A percentile compares a stretch with the other conserved stretches of the same genome.
phyloP scores from a whole-genome alignment of 1,140 invertebrate genomes.

The Vanessa atalanta region DNA sequence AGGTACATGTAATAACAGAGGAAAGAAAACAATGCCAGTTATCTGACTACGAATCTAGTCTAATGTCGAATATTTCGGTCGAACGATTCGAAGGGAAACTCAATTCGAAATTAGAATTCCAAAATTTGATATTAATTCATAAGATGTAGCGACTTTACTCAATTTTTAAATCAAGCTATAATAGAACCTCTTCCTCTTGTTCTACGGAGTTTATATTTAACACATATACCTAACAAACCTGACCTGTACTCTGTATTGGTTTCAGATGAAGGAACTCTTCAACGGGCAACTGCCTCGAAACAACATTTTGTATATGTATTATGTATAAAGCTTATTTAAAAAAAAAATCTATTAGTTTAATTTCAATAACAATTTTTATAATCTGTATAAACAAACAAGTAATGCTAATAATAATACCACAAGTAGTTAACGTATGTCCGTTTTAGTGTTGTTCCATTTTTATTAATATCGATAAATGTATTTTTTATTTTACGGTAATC shows the following conservation, averaged over 20 bases:
- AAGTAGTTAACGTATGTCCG: background rate
- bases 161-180: background rate
- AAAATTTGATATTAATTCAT: constrained; percentile 39
- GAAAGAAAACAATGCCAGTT: constrained; percentile 65
- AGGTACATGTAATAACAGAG: constrained; percentile 42
- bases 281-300: too few relatives aligned
- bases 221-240: too few relatives aligned
- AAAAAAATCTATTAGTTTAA: too few relatives aligned
- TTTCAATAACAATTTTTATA: background rate
- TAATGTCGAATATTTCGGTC: constrained; percentile 67
- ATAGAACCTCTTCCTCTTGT: too few relatives aligned
- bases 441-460: background rate
- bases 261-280: too few relatives aligned
- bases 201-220: too few relatives aligned
- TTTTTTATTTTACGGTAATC: background rate
- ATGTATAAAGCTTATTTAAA: too few relatives aligned
- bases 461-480: background rate
- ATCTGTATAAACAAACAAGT: background rate
- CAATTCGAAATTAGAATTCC: constrained; percentile 64
- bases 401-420: background rate
- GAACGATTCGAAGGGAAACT: constrained; percentile 69
- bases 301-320: too few relatives aligned
- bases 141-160: constrained; percentile 29
- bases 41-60: constrained; percentile 64
- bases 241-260: too few relatives aligned